Evolutionary conservation across 53 echinoderm and acorn worm genomes (phyloP), one percentile per base, ranked within the genome.

Genomic region (Paracentrotus lividus): DNA sequence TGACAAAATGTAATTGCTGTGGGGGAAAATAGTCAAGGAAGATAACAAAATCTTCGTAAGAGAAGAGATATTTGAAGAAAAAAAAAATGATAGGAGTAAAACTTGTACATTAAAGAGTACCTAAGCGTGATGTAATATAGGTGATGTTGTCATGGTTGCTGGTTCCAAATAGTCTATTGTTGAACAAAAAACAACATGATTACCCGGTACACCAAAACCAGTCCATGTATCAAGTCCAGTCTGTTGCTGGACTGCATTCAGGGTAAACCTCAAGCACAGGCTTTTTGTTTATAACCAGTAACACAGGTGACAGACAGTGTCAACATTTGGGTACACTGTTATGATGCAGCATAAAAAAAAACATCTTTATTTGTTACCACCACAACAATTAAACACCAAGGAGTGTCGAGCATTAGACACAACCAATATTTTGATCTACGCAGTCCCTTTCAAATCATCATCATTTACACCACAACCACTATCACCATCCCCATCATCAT

Each of bases 1-100:
- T 21, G 97, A 97, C 58, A 97, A 88, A 58, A 97, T 93, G 85
- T 98, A 98, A 77, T 98, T 98, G 66, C 98, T 98, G 97, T n/a
- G 27, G 51, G 40, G n/a, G 49, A 66, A 66, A n/a, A 32, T 16
- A 29, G 96, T 92, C 58, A 93, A 94, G 93, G 91, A 85, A 91
- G 90, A 67, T n/a, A n/a, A n/a, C 34, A n/a, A 24, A 0, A 36
- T 42, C 23, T 77, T n/a, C 26, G 9, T 61, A 7, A 24, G 13
- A 67, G 36, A 36, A 72, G 1, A 16, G 40, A 72, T 38, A 21
- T 6, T 29, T 27, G 12, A 64, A 21, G 57, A 18, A 57, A 1
- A 31, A 66, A 66, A 10, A 6, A 31, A 66, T 31, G 32, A 10
- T 6, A 66, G 8, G n/a, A n/a, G n/a, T n/a, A n/a, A n/a, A n/a